Percentiles rank a stretch among this genome's conserved stretches.
These are phyloP conservation scores for Pyrrhia umbra DNA, from an alignment of 2,888 invertebrate species.

Conservation along the genomic window DNA sequence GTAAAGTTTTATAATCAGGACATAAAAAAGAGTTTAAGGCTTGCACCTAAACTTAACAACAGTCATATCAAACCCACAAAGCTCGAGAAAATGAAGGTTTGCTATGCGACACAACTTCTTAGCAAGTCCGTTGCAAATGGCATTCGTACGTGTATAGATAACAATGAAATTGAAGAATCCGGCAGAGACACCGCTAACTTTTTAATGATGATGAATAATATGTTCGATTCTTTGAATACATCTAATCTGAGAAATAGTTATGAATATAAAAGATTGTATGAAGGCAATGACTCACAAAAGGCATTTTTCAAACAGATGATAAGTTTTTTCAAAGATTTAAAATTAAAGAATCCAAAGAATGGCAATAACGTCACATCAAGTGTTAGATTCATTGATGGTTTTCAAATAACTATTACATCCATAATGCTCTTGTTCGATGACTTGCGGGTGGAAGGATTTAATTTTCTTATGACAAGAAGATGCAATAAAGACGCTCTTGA, in stretches of 20 bases:
- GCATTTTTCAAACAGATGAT: constrained; percentile 1
- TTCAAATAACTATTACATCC: constrained; percentile 30
- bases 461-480: constrained; percentile 20
- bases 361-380: neutral
- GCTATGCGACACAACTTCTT: constrained; percentile 8
- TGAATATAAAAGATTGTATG: constrained; percentile 25
- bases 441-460: constrained; percentile 21
- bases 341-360: constrained; percentile 12
- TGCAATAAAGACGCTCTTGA: constrained; percentile 28
- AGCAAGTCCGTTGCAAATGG: constrained; percentile 11
- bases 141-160: neutral
- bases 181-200: constrained; percentile 14
- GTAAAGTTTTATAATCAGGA: constrained; percentile 7
- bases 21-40: constrained; percentile 1
- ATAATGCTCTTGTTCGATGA: constrained; percentile 30
- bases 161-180: neutral
- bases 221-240: constrained; percentile 23
- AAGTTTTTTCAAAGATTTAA: neutral
- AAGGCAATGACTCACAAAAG: constrained; percentile 6
- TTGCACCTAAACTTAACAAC: constrained; percentile 11
- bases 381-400: constrained; percentile 21
- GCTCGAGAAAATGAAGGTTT: constrained; percentile 8
- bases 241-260: constrained; percentile 7
- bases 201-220: constrained; percentile 16
- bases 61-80: constrained; percentile 6